These are phyloP conservation scores for Melospiza georgiana DNA, from an alignment of 2,113 vertebrate species.

Conservation along the genomic window DNA sequence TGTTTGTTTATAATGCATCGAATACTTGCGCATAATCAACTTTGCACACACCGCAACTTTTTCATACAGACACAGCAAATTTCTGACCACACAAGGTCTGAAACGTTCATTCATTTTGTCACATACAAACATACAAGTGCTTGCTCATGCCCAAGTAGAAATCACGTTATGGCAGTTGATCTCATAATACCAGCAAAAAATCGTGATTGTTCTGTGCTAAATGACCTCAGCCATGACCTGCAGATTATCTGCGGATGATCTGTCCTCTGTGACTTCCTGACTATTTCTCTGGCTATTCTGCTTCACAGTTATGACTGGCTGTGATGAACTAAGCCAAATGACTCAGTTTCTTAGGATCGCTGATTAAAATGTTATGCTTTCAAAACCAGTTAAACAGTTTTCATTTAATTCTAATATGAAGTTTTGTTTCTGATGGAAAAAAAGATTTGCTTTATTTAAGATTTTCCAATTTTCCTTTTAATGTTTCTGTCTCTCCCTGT, in stretches of 20 bases:
- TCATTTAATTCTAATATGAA: not conserved
- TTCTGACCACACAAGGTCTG: not conserved
- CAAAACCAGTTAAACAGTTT: not conserved
- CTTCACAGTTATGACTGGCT: not conserved
- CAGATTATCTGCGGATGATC: constrained; percentile 44
- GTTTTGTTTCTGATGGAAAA: not conserved
- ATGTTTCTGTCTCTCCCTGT: not conserved
- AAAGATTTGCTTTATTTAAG: not conserved
- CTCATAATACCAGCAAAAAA: constrained; percentile 21
- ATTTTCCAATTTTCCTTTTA: constrained; percentile 4
- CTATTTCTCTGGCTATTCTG: constrained; percentile 10
- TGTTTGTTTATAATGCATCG: not conserved
- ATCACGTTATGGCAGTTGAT: not conserved
- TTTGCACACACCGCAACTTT: not conserved
- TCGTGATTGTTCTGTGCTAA: not conserved
- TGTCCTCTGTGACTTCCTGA: constrained; percentile 1
- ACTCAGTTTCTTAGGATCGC: constrained; percentile 14
- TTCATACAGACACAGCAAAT: not conserved
- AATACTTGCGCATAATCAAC: not conserved
- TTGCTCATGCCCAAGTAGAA: not conserved
- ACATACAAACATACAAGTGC: not conserved
- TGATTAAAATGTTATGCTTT: constrained; percentile 19
- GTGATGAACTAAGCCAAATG: constrained; percentile 1
- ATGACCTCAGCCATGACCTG: constrained; percentile 44
- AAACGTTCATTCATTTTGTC: not conserved